A percentile compares a stretch with the other conserved stretches of the same genome.
These are phyloP conservation scores for Pelecanoides urinatrix DNA, from an alignment of 2,113 vertebrate genomes.

Conservation along the genomic window DNA sequence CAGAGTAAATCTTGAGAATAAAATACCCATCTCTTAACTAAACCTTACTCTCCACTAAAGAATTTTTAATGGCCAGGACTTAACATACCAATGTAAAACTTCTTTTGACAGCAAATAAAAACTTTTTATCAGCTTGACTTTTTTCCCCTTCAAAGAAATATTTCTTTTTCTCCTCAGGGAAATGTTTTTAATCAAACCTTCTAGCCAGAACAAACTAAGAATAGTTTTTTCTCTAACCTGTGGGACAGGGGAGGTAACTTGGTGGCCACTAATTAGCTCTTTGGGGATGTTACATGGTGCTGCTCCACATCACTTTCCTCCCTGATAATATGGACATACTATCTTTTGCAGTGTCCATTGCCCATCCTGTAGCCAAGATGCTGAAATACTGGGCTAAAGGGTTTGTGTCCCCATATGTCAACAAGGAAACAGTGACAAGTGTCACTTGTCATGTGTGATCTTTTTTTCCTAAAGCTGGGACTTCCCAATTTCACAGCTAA, in stretches of 20 bases:
- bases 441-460: background rate
- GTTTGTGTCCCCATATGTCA: background rate
- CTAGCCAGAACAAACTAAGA: background rate
- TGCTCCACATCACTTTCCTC: background rate
- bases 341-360: background rate
- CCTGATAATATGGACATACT: no score
- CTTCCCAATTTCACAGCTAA: background rate
- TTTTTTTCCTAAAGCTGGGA: background rate
- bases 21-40: background rate
- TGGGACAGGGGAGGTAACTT: background rate
- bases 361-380: background rate
- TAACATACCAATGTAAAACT: background rate
- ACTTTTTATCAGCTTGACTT: background rate
- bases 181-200: background rate
- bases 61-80: background rate
- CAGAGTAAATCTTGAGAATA: background rate
- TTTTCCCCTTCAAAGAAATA: background rate
- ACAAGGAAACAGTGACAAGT: background rate
- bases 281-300: background rate
- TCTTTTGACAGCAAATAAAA: background rate
- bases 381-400: background rate
- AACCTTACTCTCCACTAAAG: background rate
- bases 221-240: background rate
- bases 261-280: background rate
- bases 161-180: background rate